Evolutionary conservation across 2,797 vertebrate genomes (phyloP), one percentile per base, ranked within the genome.

Genomic region (Tapera naevia): DNA sequence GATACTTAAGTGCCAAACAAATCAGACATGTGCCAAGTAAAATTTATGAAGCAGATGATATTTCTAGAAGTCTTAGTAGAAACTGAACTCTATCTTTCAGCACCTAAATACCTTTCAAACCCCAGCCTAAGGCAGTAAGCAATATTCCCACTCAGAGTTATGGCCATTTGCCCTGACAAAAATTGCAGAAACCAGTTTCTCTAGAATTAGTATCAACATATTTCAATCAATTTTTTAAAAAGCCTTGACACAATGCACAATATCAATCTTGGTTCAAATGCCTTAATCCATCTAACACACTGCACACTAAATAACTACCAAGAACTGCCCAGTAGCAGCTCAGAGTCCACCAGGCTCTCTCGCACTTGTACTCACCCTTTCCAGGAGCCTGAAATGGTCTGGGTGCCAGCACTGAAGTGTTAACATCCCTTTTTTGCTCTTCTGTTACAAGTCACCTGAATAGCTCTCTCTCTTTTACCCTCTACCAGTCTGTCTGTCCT

Each of bases 41-140:
- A 13, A 86, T 69, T 91, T 80, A 65, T 71, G 65, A 94, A 81
- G 48, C 21, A 81, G 43, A 48, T 32, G 87, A 21, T 86, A 69
- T 85, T 93, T 92, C 58, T 62, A 43, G 75, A 88, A 66, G 41
- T 45, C 75, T 65, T 79, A 37, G 25, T 45, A 33, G 54, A 60
- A 67, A 28, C 54, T 50, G 84, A 41, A 58, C 83, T 75, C 50
- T 64, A 46, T 75, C 50, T 91, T 93, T 91, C 84, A 66, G 46
- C 80, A 66, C 69, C 39, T 84, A 57, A 86, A 91, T 66, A 72
- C 58, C 85, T 82, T 86, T 88, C 54, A 65, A 95, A 91, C 75
- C n/a, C 39, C 1, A 0, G 39, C 75, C 87, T 50, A 75, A 79
- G 89, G 69, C 75, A 69, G 27, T 51, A 67, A 92, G 45, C 19